Conservation (phyloP, 2,797 vertebrate genomes). For the Anguilla megastoma region DNA sequence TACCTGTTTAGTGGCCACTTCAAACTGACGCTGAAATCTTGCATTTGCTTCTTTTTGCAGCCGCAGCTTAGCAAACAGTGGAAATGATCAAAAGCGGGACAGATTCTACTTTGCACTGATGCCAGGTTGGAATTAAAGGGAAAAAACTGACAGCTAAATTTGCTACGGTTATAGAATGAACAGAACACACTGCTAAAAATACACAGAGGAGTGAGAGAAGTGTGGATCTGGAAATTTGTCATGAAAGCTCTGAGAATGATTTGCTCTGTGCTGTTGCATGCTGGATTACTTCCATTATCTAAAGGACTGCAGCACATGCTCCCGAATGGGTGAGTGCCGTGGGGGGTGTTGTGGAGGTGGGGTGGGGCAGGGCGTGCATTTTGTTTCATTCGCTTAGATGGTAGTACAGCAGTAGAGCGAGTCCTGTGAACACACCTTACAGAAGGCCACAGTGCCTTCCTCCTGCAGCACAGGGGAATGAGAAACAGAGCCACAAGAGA, state of each 20-base stretch:
- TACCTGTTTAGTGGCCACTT: conserved; percentile 57
- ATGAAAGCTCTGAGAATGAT: conserved; percentile 46
- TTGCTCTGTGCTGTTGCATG: conserved; percentile 62
- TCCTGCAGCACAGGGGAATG: conserved; percentile 85
- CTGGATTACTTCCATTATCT: conserved; percentile 55
- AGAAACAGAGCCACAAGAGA: conserved; percentile 79
- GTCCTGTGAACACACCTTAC: conserved; percentile 92
- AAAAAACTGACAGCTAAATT: conserved; percentile 43
- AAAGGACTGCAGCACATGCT: conserved; percentile 68
- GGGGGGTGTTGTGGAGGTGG: conserved; percentile 25
- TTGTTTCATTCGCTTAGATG: conserved; percentile 58
- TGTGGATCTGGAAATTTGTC: conserved; percentile 22
- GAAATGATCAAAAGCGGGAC: conserved; percentile 51
- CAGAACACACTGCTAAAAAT: conserved; percentile 55
- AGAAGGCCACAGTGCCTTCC: conserved; percentile 97
- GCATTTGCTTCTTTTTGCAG: conserved; percentile 43
- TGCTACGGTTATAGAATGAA: conserved; percentile 47
- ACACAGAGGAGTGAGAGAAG: conserved; percentile 58
- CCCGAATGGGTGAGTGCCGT: conserved; percentile 45
- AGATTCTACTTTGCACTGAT: conserved; percentile 38
- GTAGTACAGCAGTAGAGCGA: conserved; percentile 24
- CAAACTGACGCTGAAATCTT: conserved; percentile 48
- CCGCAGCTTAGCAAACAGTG: conserved; percentile 42
- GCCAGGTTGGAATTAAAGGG: neutral
- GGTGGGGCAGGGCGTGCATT: conserved; percentile 52